Base-by-base conservation (phyloP, 2,113 vertebrate species). In the Argyrosomus japonicus region DNA sequence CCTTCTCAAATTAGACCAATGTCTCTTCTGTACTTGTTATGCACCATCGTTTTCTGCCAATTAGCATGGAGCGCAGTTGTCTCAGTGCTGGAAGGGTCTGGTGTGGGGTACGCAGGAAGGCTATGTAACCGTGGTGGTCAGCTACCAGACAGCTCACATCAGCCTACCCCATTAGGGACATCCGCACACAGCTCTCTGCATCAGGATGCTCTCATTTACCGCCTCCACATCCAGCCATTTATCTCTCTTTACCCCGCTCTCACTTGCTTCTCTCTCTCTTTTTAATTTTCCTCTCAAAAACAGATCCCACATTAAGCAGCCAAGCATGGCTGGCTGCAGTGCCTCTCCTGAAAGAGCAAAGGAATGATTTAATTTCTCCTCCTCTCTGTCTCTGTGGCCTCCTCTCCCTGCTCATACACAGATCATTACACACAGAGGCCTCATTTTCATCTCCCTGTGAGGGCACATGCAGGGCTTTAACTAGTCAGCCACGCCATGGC, bases 371-470 rank as follows among this genome's bases (percentile, higher is more conserved):
- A 92, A 95, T 93, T 93, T 90, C 83, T 90, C 83, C 83, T 90
- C 77, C 83, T 91, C 78, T 84, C 83, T 75, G 81, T 94, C 92
- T 93, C 88, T 88, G 86, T 84, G 89, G 91, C 85, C 88, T 88
- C 79, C 90, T 91, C 88, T 87, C 86, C 87, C 89, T 87, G 79
- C 91, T 93, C 94, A 94, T 90, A 89, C 93, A 94, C 93, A 95
- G 91, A 95, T 95, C 93, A 95, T 95, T 95, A 94, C 92, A 93
- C 94, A 94, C 93, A 89, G 88, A 94, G 92, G 91, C 89, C 91
- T 93, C 89, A 91, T 95, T 94, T 95, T 94, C 93, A 94, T 94
- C 91, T 93, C 87, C 89, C 89, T 83, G 86, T 71, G 91, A 92
- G 89, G 91, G 85, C 84, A 85, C 90, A 92, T 47, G 78, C 87